A percentile compares a stretch with the other conserved stretches of the same genome.
These are phyloP conservation scores for Pheosia gnoma DNA, from an alignment of 2,888 invertebrate genomes.

Conservation along the genomic window DNA sequence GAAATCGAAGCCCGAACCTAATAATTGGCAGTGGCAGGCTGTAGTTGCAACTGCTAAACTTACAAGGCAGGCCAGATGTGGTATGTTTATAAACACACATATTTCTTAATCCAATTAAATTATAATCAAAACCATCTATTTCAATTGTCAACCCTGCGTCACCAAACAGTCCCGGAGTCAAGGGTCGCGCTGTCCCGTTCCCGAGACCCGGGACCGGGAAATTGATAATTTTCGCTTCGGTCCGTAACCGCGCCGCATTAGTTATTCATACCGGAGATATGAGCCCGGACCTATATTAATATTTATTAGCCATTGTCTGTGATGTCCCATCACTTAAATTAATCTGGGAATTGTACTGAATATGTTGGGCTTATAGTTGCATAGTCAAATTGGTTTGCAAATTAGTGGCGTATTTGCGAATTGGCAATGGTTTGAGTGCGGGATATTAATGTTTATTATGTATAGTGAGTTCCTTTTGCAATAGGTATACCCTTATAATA, in stretches of 20 bases:
- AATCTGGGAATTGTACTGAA: slow-evolving; percentile 58
- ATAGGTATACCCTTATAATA: too few relatives aligned
- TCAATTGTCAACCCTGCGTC: slow-evolving; percentile 54
- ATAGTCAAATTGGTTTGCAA: too few relatives aligned
- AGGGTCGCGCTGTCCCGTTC: slow-evolving; percentile 56
- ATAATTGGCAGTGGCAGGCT: too few relatives aligned
- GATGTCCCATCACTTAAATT: slow-evolving; percentile 69
- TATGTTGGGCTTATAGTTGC: slow-evolving; percentile 27
- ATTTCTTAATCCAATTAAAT: background rate
- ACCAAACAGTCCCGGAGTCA: slow-evolving; percentile 63
- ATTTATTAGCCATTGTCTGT: slow-evolving; percentile 71
- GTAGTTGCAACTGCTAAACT: too few relatives aligned
- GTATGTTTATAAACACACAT: too few relatives aligned
- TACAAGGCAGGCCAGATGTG: too few relatives aligned
- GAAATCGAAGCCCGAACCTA: too few relatives aligned
- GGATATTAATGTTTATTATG: slow-evolving; percentile 38
- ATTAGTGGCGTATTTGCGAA: too few relatives aligned
- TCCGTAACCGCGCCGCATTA: slow-evolving; percentile 69
- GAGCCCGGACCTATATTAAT: slow-evolving; percentile 74
- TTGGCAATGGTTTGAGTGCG: too few relatives aligned
- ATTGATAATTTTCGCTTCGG: slow-evolving; percentile 76
- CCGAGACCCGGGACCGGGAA: slow-evolving; percentile 52
- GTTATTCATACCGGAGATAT: slow-evolving; percentile 77
- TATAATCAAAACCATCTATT: background rate
- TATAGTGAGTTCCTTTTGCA: background rate